Conservation (phyloP, 64 coral and sea anemone genomes). For the Stichodactyla mertensii region DNA sequence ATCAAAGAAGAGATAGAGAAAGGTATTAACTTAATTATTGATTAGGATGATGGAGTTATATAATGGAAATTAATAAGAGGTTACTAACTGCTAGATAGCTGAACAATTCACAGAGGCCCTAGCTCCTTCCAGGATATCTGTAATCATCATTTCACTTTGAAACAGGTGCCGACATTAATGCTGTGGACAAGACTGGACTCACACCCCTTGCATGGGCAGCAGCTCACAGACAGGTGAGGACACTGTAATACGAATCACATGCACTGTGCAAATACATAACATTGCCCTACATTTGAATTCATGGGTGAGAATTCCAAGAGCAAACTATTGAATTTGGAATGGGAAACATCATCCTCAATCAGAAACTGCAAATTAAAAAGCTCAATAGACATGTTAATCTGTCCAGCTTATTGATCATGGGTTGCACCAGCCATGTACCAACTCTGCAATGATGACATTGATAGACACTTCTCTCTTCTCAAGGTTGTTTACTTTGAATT, state of each 20-base stretch:
- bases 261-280: too few species aligned
- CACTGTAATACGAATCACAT: background rate
- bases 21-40: slow-evolving; percentile 30
- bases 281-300: too few species aligned
- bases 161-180: slow-evolving; percentile 85
- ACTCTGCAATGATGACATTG: too few species aligned
- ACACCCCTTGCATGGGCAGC: slow-evolving; percentile 95
- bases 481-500: background rate
- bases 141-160: background rate
- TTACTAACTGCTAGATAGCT: background rate
- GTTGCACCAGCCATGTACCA: too few species aligned
- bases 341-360: too few species aligned
- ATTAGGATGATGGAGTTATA: background rate
- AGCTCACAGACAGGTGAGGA: slow-evolving; percentile 86
- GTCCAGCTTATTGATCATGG: too few species aligned
- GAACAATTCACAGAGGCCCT: background rate
- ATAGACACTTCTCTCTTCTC: too few species aligned
- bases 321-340: too few species aligned
- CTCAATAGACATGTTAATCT: too few species aligned
- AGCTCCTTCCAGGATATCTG: background rate
- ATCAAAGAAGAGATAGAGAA: slow-evolving; percentile 97
- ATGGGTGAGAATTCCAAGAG: too few species aligned
- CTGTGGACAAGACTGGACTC: slow-evolving; percentile 82
- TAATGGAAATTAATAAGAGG: too few species aligned
- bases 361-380: too few species aligned